phyloP scores from a whole-genome alignment of 2,113 vertebrate species.

The Paramormyrops kingsleyae region DNA sequence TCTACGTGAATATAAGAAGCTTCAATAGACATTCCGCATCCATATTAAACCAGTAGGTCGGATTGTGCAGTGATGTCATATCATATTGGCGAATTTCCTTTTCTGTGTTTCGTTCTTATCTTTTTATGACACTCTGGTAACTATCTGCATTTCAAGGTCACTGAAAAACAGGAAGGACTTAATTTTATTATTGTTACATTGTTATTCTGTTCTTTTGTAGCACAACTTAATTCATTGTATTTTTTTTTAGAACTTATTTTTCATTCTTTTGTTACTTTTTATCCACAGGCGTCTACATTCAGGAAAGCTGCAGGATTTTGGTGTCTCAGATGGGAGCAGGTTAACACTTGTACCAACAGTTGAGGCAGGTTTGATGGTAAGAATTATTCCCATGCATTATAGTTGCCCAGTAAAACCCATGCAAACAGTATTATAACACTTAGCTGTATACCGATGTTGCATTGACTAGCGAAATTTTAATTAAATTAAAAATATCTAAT shows the following conservation, averaged over 20 bases:
- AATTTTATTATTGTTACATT: background rate
- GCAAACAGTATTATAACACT: background rate
- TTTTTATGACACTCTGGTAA: background rate
- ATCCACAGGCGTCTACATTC: conserved; percentile 70
- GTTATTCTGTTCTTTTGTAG: background rate
- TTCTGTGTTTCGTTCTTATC: background rate
- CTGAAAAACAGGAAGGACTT: background rate
- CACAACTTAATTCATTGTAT: background rate
- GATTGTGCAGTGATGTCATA: background rate
- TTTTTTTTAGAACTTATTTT: background rate
- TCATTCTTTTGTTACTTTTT: background rate
- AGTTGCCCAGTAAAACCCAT: background rate
- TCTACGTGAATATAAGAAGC: background rate
- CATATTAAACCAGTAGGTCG: background rate
- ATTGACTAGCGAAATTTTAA: background rate
- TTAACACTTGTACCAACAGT: conserved; percentile 82
- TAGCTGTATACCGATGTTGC: background rate
- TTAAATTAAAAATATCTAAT: background rate
- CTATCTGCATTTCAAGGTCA: background rate
- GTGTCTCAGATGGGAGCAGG: conserved; percentile 80
- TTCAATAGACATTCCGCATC: background rate
- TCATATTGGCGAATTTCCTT: background rate
- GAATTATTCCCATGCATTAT: conserved; percentile 12
- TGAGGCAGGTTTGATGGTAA: conserved; percentile 82
- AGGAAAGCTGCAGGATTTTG: conserved; percentile 75